phyloP scores from a whole-genome alignment of 2,888 invertebrate species.

The Synanthedon andrenaeformis region DNA sequence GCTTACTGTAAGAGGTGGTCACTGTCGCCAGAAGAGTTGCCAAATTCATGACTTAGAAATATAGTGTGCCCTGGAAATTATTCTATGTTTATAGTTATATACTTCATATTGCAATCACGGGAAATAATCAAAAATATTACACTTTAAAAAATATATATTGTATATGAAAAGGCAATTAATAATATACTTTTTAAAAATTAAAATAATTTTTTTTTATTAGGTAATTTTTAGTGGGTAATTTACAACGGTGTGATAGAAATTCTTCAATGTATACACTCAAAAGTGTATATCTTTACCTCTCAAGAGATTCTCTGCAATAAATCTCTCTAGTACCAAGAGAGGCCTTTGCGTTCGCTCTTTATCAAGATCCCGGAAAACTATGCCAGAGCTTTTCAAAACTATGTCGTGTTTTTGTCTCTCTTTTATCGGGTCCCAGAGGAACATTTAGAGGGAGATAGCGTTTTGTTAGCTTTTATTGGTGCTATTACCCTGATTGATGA shows the following conservation, averaged over 20 bases:
- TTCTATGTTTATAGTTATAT: too few relatives aligned
- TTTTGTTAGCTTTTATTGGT: constrained; percentile 12
- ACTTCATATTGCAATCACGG: too few relatives aligned
- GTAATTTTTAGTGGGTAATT: neutral
- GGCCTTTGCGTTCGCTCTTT: constrained; percentile 40
- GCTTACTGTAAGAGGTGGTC: too few relatives aligned
- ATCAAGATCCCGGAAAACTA: constrained; percentile 31
- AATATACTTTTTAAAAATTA: neutral
- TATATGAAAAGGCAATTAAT: too few relatives aligned
- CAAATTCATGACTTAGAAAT: too few relatives aligned
- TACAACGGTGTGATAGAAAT: neutral
- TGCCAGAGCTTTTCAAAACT: constrained; percentile 1
- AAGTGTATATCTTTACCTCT: constrained; percentile 43
- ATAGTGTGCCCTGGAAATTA: too few relatives aligned
- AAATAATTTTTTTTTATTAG: neutral
- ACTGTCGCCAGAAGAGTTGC: too few relatives aligned
- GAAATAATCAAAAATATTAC: too few relatives aligned
- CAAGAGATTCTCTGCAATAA: constrained; percentile 47
- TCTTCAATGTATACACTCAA: constrained; percentile 15
- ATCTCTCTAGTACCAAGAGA: constrained; percentile 42
- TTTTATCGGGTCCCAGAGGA: constrained; percentile 23
- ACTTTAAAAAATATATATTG: too few relatives aligned
- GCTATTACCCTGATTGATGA: constrained; percentile 9
- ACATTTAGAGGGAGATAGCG: constrained; percentile 22
- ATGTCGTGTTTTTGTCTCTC: constrained; percentile 15